phyloP scores from a whole-genome alignment of 2,113 vertebrate species.

The Hiodon alosoides region DNA sequence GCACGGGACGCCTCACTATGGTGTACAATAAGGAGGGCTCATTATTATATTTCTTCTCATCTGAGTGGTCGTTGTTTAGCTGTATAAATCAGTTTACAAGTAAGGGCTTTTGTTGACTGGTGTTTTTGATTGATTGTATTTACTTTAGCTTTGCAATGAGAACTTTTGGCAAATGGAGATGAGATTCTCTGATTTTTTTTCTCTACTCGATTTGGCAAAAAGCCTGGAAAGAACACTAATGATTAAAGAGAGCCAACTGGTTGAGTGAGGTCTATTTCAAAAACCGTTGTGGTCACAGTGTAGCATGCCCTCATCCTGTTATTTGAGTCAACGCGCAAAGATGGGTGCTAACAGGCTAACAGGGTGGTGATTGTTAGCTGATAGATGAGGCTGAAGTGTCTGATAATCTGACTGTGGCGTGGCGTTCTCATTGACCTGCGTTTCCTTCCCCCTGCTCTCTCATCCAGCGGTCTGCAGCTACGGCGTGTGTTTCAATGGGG shows the following conservation, averaged over 20 bases:
- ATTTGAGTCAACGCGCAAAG: not conserved
- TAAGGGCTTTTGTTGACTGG: too few species aligned
- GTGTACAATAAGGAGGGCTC: too few species aligned
- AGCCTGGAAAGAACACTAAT: constrained; percentile 7
- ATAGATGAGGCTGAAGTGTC: not conserved
- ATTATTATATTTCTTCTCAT: too few species aligned
- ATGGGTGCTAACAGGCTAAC: not conserved
- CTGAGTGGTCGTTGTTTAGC: not conserved
- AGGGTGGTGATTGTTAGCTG: not conserved
- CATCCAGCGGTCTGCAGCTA: constrained; percentile 60
- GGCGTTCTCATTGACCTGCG: not conserved
- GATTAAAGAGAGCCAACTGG: constrained; percentile 26
- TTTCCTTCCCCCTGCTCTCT: constrained; percentile 24
- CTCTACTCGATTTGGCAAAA: constrained; percentile 1
- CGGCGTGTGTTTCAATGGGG: constrained; percentile 67
- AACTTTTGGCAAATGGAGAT: not conserved
- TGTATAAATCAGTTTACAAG: too few species aligned
- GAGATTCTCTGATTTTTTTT: not conserved
- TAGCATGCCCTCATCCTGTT: not conserved
- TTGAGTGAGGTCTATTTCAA: not conserved
- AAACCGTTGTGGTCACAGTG: not conserved
- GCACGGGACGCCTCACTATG: not conserved
- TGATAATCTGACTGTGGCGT: not conserved
- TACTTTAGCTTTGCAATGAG: not conserved
- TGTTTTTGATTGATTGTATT: not conserved